A percentile compares a stretch with the other conserved stretches of the same genome.
These are phyloP conservation scores for Poecilia latipinna DNA, from an alignment of 2,113 vertebrate species.

Conservation along the genomic window DNA sequence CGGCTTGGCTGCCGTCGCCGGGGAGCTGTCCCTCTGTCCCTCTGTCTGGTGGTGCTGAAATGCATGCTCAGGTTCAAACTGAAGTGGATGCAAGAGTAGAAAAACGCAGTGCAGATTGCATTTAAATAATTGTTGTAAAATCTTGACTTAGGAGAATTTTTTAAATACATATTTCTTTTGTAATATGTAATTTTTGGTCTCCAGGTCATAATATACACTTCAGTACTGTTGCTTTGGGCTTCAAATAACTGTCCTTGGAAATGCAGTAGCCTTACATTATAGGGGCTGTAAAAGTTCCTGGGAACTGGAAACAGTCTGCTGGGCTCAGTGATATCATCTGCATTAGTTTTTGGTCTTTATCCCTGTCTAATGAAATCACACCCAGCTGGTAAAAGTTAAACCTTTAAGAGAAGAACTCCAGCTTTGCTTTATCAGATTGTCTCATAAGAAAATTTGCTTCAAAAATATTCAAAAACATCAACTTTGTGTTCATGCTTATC, in stretches of 20 bases:
- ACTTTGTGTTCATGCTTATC: constrained; percentile 9
- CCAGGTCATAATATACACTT: constrained; percentile 22
- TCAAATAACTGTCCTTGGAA: constrained; percentile 47
- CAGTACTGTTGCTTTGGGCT: constrained; percentile 22
- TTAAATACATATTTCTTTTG: background rate
- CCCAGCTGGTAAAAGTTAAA: background rate
- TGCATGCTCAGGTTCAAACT: constrained; percentile 12
- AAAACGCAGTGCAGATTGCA: background rate
- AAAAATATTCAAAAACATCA: background rate
- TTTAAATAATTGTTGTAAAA: background rate
- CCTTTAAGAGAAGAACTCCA: background rate
- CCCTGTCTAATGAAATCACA: background rate
- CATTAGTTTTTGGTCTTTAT: constrained; percentile 16
- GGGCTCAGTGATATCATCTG: constrained; percentile 14
- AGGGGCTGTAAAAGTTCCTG: constrained; percentile 32
- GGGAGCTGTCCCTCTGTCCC: constrained; percentile 79
- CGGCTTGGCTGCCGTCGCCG: constrained; percentile 8
- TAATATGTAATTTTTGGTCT: background rate
- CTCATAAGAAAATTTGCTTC: background rate
- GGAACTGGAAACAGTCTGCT: constrained; percentile 19
- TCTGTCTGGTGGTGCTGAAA: constrained; percentile 72
- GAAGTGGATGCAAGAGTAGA: background rate
- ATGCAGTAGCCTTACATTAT: constrained; percentile 16
- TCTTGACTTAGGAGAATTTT: no score
- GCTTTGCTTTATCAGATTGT: background rate